A percentile compares a stretch with the other conserved stretches of the same genome.
Conservation (phyloP, 92 coral and sea anemone species). For the Porites evermanni region DNA sequence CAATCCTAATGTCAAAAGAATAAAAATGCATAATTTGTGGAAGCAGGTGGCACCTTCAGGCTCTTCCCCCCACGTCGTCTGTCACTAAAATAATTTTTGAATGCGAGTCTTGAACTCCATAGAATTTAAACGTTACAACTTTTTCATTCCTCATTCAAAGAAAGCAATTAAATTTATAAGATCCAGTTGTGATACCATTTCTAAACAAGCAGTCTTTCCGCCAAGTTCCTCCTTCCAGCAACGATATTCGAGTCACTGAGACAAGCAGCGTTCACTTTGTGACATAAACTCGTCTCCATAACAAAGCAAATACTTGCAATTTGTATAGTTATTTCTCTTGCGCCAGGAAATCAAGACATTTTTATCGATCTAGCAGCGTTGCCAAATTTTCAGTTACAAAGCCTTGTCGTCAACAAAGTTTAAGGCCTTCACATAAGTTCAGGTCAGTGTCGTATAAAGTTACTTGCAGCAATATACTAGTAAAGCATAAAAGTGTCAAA, state of each 20-base stretch:
- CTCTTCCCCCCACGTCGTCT: background rate
- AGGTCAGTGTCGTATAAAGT: too few species aligned
- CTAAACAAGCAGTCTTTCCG: too few species aligned
- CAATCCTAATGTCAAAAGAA: background rate
- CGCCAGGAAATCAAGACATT: too few species aligned
- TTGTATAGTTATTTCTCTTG: background rate
- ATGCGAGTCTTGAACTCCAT: too few species aligned
- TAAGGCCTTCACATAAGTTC: background rate
- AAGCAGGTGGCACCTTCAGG: slow-evolving; percentile 10
- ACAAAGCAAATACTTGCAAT: background rate
- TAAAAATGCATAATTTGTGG: slow-evolving; percentile 5
- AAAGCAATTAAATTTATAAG: too few species aligned
- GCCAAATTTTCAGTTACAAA: background rate
- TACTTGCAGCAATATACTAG: background rate
- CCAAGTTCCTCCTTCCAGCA: too few species aligned
- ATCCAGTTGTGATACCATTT: too few species aligned
- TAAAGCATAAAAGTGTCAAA: slow-evolving; percentile 48
- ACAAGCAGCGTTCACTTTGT: too few species aligned
- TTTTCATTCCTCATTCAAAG: too few species aligned
- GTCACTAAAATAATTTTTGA: background rate
- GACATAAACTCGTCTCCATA: too few species aligned
- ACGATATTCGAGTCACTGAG: too few species aligned
- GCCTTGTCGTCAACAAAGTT: background rate
- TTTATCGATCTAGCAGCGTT: background rate
- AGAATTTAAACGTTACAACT: too few species aligned